These are phyloP conservation scores for Reticulitermes speratus DNA, from an alignment of 1,140 invertebrate genomes.

Conservation along the genomic window DNA sequence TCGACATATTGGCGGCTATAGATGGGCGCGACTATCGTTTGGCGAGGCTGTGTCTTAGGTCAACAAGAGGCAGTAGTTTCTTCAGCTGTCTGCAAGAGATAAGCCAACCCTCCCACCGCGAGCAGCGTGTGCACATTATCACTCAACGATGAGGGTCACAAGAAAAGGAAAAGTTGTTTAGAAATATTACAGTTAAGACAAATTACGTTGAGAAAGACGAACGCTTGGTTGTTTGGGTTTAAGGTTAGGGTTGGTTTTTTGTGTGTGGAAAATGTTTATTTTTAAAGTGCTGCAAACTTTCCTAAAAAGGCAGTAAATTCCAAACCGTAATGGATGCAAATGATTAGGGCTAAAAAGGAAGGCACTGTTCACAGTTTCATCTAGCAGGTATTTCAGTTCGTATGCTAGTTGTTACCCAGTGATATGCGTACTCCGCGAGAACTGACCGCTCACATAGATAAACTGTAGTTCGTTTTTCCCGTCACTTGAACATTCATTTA, in stretches of 20 bases:
- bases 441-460: too few species aligned
- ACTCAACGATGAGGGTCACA: not conserved
- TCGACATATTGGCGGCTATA: not conserved
- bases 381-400: too few species aligned
- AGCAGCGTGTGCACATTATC: not conserved
- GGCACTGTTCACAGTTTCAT: too few species aligned
- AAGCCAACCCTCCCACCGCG: not conserved
- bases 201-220: not conserved
- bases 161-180: not conserved
- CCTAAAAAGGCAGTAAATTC: not conserved
- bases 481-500: too few species aligned
- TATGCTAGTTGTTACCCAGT: too few species aligned
- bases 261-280: not conserved
- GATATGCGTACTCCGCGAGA: too few species aligned
- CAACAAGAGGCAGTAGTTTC: not conserved
- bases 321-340: too few species aligned
- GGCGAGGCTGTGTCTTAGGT: not conserved
- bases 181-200: not conserved
- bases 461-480: too few species aligned
- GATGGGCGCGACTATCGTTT: not conserved
- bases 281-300: not conserved
- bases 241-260: not conserved
- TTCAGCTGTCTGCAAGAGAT: constrained; percentile 10
- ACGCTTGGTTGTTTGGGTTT: not conserved
- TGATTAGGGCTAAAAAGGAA: too few species aligned